Base-by-base conservation (phyloP, 2,888 invertebrate genomes). In the Alsophila aescularia region DNA sequence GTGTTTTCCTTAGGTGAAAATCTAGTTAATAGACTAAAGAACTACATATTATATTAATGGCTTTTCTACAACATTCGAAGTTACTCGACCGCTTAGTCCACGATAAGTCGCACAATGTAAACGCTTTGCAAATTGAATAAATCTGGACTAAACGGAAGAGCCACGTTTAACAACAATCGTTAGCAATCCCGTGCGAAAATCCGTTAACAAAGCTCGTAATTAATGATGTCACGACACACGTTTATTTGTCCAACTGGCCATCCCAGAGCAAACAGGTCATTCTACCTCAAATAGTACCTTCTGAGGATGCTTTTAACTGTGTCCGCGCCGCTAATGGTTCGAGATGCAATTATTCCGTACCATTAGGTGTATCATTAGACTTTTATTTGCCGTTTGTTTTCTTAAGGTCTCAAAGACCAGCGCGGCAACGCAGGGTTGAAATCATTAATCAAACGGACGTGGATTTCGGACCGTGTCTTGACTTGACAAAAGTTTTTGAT, bases 361-460 rank as follows among this genome's bases (percentile, higher is more conserved):
- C 85, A 89, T 90, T 88, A 85, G 75, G 69, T 58, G 73, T 79
- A 84, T 88, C 90, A 88, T 90, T 90, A 88, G 82, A 73, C 75
- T 81, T 81, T 76, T 79, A 77, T 81, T 79, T 72, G 73, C 64
- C 75, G 70, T 85, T 85, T 86, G 84, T 88, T 87, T 87, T 83
- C 86, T 86, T 81, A 62, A 72, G 81, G 79, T 75, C 81, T 71
- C 61, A 68, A 44, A 66, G 81, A 79, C 81, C 77, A 75, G 62
- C 60, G 65, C 65, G 70, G 67, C 74, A 75, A 62, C 73, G 72
- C 72, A 73, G 79, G 81, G 83, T 83, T 85, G 75, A 77, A 61
- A 78, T 81, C 87, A 90, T 90, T 85, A 84, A 87, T 90, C 90
- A 88, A 73, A 66, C 42, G 58, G 60, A 72, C 61, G 48, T 50